Evolutionary conservation across 1,140 invertebrate genomes (phyloP).

Genomic region (Bicyclus anynana): DNA sequence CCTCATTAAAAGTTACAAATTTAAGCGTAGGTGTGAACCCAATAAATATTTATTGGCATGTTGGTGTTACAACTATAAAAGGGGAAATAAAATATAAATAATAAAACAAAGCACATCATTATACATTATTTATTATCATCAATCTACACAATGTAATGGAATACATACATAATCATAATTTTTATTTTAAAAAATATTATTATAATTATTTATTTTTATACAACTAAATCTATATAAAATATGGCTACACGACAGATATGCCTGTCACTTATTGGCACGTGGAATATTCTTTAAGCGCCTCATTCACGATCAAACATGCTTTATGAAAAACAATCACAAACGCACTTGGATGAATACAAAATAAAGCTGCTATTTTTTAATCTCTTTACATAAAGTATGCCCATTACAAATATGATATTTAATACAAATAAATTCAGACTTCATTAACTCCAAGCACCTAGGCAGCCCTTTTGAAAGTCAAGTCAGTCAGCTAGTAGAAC

Average conservation of each 20-base stretch:
- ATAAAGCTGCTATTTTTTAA: no score
- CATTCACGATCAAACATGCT: neutral
- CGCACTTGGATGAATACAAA: no score
- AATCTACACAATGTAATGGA: conserved; percentile 58
- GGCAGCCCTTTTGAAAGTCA: no score
- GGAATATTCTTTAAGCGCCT: conserved; percentile 41
- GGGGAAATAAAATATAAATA: conserved; percentile 9
- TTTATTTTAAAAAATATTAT: conserved; percentile 43
- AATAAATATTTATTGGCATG: conserved; percentile 5
- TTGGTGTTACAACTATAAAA: conserved; percentile 1
- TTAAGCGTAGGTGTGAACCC: neutral
- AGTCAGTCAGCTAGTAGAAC: no score
- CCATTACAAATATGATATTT: no score
- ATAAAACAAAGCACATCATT: conserved; percentile 23
- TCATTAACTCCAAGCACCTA: no score
- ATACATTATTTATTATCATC: conserved; percentile 60
- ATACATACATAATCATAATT: conserved; percentile 65
- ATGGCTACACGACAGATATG: conserved; percentile 61
- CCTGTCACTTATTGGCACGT: conserved; percentile 70
- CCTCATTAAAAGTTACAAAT: conserved; percentile 3
- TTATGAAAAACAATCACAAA: no score
- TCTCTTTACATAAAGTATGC: no score
- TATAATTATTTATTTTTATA: conserved; percentile 51
- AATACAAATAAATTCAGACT: no score
- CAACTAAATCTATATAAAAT: conserved; percentile 65